phyloP scores from a whole-genome alignment of 2,888 invertebrate species.

The Spisula subtruncata region DNA sequence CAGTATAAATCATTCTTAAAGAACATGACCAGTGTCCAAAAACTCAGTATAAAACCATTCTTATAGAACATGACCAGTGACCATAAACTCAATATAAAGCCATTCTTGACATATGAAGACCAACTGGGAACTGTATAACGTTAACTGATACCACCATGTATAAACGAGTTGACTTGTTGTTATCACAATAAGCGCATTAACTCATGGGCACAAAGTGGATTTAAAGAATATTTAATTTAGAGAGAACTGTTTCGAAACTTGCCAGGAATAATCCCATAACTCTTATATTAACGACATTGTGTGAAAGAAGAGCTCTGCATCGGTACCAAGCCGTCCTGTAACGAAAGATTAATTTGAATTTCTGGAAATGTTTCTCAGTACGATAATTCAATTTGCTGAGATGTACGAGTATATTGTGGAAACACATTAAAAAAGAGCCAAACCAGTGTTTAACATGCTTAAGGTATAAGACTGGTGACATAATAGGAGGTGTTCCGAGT shows the following conservation, averaged over 20 bases:
- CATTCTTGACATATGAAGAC: neutral
- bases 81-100: neutral
- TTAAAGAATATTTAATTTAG: constrained; percentile 38
- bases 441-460: too few species aligned
- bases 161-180: too few species aligned
- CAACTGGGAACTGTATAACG: neutral
- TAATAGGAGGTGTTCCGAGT: too few species aligned
- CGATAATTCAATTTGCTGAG: constrained; percentile 4
- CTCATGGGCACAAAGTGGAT: constrained; percentile 15
- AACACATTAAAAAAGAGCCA: too few species aligned
- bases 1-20: neutral
- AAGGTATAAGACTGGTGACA: too few species aligned
- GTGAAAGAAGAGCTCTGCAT: constrained; percentile 25
- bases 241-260: constrained; percentile 22
- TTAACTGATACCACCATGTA: neutral
- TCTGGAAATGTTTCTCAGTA: neutral
- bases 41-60: too few species aligned
- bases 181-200: too few species aligned
- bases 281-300: constrained; percentile 31
- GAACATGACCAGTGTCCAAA: neutral
- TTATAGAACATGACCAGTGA: too few species aligned
- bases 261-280: constrained; percentile 1
- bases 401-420: too few species aligned
- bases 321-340: neutral
- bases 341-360: constrained; percentile 14